Evolutionary conservation across 2,797 vertebrate genomes (phyloP), one percentile per base, ranked within the genome.

Genomic region (Sebastes alutus): DNA sequence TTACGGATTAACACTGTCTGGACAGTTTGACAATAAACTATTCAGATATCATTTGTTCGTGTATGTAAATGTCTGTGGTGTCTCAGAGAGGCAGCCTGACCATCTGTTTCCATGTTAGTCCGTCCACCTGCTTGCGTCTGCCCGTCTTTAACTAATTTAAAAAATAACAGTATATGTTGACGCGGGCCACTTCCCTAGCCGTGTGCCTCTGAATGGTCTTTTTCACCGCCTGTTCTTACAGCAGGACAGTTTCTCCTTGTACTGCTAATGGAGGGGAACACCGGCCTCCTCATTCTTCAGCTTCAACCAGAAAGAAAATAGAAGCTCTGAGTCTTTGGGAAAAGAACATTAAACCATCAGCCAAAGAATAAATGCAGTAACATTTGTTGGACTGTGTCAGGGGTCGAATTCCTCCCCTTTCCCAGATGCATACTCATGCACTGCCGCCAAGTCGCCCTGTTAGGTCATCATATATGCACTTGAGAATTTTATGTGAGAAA

Each of bases 331-430:
- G 71, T 83, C 88, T 94, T 94, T 92, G 92, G 93, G 91, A 93
- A 94, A 92, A 83, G 82, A 89, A 92, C 93, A 93, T 93, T 89
- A 93, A 94, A 94, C 88, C 86, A 87, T 93, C 89, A 91, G 86
- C 92, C 85, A 85, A 89, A 91, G 87, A 91, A 94, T 88, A 91
- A 92, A 92, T 88, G 86, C 90, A 91, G 88, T 73, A 91, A 89
- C 91, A 88, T 91, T 87, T 92, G 88, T 93, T 88, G 87, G 86
- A 84, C 77, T 27, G 77, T 94, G 94, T 94, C 92, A 93, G 76
- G 74, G 95, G 93, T 94, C 79, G 52, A 90, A 95, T 95, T 94
- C 93, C 77, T 93, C 78, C 64, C 29, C 76, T 88, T 71, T 94
- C 93, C 94, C 93, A 89, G 86, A 93, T 90, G 93, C 82, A 90